A percentile compares a stretch with the other conserved stretches of the same genome.
These are phyloP conservation scores for Nymphalis urticae DNA, from an alignment of 2,888 invertebrate genomes.

Conservation along the genomic window DNA sequence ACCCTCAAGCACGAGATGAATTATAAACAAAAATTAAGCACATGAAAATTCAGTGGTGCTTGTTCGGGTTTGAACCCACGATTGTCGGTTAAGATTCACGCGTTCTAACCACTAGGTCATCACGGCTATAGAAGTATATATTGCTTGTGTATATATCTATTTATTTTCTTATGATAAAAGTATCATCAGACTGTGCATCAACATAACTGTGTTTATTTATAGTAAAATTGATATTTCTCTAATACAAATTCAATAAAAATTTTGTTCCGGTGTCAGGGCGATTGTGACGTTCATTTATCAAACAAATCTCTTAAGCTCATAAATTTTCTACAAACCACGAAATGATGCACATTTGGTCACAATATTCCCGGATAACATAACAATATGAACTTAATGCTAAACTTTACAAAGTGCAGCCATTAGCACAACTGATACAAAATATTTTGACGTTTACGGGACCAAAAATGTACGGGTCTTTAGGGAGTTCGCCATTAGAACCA, in stretches of 20 bases:
- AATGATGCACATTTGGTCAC: slow-evolving; percentile 66
- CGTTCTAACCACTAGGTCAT: no score
- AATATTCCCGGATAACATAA: slow-evolving; percentile 61
- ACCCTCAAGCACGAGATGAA: no score
- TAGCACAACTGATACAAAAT: slow-evolving; percentile 78
- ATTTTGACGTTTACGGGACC: slow-evolving; percentile 76
- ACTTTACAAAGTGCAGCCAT: slow-evolving; percentile 68
- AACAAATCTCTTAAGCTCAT: slow-evolving; percentile 32
- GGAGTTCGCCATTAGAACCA: slow-evolving; percentile 62
- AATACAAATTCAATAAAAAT: background rate
- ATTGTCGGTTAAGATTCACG: no score
- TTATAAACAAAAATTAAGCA: no score
- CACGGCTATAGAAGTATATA: no score
- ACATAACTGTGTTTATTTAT: no score
- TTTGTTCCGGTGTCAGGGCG: background rate
- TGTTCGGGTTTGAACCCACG: no score
- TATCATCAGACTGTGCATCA: no score
- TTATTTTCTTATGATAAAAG: background rate
- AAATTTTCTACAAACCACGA: slow-evolving; percentile 38
- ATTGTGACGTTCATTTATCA: slow-evolving; percentile 28
- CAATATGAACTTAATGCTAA: slow-evolving; percentile 69
- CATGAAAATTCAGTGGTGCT: no score
- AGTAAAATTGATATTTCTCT: background rate
- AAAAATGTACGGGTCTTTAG: slow-evolving; percentile 71
- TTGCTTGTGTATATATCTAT: no score